Evolutionary conservation across 2,888 invertebrate genomes (phyloP), one percentile per base, ranked within the genome.

Genomic region (Harmothoe impar): DNA sequence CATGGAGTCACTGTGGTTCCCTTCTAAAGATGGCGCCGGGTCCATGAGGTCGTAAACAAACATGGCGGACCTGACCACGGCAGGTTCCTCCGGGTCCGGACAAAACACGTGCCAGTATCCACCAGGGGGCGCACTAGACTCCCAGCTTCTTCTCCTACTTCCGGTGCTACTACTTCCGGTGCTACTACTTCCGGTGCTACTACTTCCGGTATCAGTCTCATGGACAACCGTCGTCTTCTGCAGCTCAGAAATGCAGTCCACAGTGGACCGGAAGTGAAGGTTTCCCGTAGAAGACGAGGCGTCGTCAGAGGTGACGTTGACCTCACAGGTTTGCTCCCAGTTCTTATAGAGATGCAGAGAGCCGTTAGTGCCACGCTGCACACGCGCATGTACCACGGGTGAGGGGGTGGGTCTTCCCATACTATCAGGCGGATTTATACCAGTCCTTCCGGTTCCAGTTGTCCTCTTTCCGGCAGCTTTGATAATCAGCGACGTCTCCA

Each of bases 51-150:
- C 86, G 29, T 86, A 86, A n/a, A 86, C 56, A 86, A 54, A 86
- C 54, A 86, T 52, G 56, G 56, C 54, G 7, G 86, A 52, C 54
- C 17, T 20, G 0, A 54, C 86, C 29, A n/a, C 20, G 25, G 86
- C 52, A 7, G 86, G 54, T 25, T 52, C 52, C 17, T 0, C 56
- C 12, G 81, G 86, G 86, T 86, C 86, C 25, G 86, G 54, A 54
- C 86, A 86, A 25, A 54, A 86, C 86, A 86, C 86, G 52, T 54
- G 52, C 86, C 86, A 86, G 25, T 86, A 52, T 86, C 86, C 86
- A 33, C 31, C 86, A 33, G 25, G 29, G 25, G 86, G 56, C 54
- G 56, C 23, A n/a, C 20, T n/a, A 29, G 12, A 15, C 52, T 52
- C 52, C 86, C 29, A n/a, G 52, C 86, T 52, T 86, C 56, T 29